Base-by-base conservation (phyloP, 2,797 vertebrate species). In the Aplochiton taeniatus region DNA sequence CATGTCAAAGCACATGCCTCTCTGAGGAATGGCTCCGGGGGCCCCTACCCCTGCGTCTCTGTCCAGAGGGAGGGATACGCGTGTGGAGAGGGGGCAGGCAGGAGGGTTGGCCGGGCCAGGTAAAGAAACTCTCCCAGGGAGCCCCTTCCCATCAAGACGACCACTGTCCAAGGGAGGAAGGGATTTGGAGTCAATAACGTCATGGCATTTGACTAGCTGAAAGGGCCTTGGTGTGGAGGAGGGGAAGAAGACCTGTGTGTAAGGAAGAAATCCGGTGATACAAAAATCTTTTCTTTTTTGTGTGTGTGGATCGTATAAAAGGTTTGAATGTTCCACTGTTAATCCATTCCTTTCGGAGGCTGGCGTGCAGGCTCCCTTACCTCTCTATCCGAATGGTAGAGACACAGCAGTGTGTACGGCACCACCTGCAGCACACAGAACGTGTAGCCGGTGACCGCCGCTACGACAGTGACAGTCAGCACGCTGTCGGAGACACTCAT, bases 1-100 rank as follows among this genome's bases (percentile, higher is more conserved):
- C 0, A 96, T 83, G 84, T 96, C 95, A 81, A 94, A 74, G 78
- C 94, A 94, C 78, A 95, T 94, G 18, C 94, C 95, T 11, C 93
- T 83, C 50, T 82, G 73, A 4, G 76, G 10, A 11, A 54, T 74
- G 0, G 73, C 48, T 50, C 89, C 85, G 0, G 54, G 1, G 0
- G 75, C 8, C 14, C 90, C 87, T 0, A 83, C 14, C 1, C 4
- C 14, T 14, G 48, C n/a, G 1, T 52, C 17, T 8, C 42, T 17
- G 4, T 74, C 62, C 20, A 72, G 8, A 1, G 60, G 6, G 4
- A 88, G 74, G 0, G 90, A 75, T 18, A 90, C 80, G 0, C 92
- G 88, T 19, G 91, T 80, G 0, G 87, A 62, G 0, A 79, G 73
- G 0, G 83, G 83, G 31, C 6, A 31, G 9, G 68, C 16, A 3